Percentiles rank a stretch among this genome's conserved stretches.
Evolutionary conservation across 2,113 vertebrate species (phyloP).

Genomic region (Tautogolabrus adspersus): DNA sequence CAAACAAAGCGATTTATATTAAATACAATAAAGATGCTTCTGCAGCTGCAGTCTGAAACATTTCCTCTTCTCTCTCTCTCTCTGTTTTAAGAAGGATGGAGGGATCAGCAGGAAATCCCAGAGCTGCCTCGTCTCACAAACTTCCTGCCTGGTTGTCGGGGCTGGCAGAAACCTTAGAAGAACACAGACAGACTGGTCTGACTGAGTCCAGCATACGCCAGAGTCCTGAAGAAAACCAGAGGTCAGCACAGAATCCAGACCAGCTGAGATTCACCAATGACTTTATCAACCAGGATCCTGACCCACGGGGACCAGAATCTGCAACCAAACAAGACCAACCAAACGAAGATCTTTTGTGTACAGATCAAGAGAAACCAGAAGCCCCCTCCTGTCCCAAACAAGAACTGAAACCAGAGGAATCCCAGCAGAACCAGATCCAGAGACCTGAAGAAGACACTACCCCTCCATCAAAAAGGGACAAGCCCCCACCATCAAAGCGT

Average conservation of each 20-base stretch:
- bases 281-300: background rate
- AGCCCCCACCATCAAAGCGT: no score
- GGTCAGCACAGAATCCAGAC: background rate
- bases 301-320: background rate
- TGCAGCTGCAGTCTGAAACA: background rate
- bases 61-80: background rate
- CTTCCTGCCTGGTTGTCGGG: conserved; percentile 44
- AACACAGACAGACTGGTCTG: no score
- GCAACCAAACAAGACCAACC: background rate
- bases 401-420: background rate
- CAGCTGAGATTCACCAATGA: background rate
- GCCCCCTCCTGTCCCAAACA: background rate
- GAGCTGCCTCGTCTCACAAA: conserved; percentile 36
- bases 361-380: background rate
- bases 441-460: no score
- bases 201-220: background rate
- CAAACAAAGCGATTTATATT: no score
- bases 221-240: background rate
- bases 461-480: no score
- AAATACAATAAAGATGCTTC: background rate
- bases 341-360: background rate
- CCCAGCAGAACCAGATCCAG: no score
- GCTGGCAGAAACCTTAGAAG: no score
- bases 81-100: conserved; percentile 68
- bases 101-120: conserved; percentile 67